Conservation (phyloP, 2,113 vertebrate species). For the Micronisus gabar region DNA sequence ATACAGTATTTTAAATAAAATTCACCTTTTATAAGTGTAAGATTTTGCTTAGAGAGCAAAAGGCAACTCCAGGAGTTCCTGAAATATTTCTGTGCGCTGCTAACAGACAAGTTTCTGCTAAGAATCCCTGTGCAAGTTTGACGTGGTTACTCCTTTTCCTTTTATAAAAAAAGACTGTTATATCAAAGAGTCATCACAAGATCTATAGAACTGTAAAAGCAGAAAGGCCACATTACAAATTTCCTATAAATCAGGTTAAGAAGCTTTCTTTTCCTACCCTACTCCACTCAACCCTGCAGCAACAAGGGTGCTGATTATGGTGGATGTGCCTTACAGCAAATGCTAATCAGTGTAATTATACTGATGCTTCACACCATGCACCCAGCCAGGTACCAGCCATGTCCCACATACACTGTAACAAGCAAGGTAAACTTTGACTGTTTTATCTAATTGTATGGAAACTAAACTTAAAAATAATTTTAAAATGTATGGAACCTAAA, state of each 20-base stretch:
- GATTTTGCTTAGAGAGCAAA: slow-evolving; percentile 35
- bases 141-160: neutral
- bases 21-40: slow-evolving; percentile 24
- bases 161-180: neutral
- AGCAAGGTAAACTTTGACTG: neutral
- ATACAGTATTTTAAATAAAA: slow-evolving; percentile 54
- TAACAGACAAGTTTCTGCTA: slow-evolving; percentile 20
- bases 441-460: neutral
- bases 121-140: slow-evolving; percentile 14
- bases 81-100: slow-evolving; percentile 42
- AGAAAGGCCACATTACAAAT: neutral
- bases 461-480: neutral
- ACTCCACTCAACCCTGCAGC: neutral
- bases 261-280: neutral
- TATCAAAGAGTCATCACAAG: neutral
- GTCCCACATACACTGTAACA: neutral
- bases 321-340: neutral
- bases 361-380: neutral
- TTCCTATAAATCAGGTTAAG: neutral
- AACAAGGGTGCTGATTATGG: neutral
- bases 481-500: neutral
- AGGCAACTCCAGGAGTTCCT: slow-evolving; percentile 33
- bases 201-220: neutral
- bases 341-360: neutral
- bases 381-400: neutral